Base-by-base conservation (phyloP, 2,797 vertebrate species). In the Mycteria americana region DNA sequence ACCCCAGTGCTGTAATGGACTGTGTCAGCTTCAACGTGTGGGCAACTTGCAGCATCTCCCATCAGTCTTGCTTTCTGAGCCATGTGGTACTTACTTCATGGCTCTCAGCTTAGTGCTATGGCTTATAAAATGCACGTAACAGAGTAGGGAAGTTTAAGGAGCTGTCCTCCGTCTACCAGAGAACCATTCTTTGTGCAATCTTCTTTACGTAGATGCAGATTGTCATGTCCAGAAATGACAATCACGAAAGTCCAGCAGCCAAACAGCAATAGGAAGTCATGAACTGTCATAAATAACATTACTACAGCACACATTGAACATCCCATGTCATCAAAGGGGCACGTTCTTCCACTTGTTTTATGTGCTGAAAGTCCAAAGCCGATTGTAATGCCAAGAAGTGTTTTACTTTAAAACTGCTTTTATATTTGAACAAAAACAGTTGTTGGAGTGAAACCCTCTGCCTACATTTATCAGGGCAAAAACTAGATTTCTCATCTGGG, bases 21-120 rank as follows among this genome's bases (percentile, higher is more conserved):
- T 62, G 4, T 18, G 48, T 41, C 24, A 46, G 16, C 39, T 77
- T 89, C n/a, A 63, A 18, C 0, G 0, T 10, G 16, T 0, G 2
- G 46, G 24, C 22, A 76, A 4, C 35, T 54, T 87, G 41, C 81
- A 91, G 27, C 21, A 51, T 25, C 31, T 83, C 54, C 30, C 46
- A 51, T 17, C 35, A 70, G 19, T 21, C 45, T 7, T 41, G 28
- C 5, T 17, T 19, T 64, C 43, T 53, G 39, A 76, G 43, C 37
- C 13, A 15, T 5, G 24, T 5, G 24, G 19, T 27, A 53, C 65
- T 76, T 56, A 73, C 8, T 4, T 81, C 21, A 23, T 13, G 5
- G 33, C 5, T 70, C 39, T 88, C 51, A 80, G 28, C 23, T 83
- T 41, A 59, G 37, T 59, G 24, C 6, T 67, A 43, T 12, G 35